Conservation (phyloP, 2,888 invertebrate species). For the Notodonta ziczac region DNA sequence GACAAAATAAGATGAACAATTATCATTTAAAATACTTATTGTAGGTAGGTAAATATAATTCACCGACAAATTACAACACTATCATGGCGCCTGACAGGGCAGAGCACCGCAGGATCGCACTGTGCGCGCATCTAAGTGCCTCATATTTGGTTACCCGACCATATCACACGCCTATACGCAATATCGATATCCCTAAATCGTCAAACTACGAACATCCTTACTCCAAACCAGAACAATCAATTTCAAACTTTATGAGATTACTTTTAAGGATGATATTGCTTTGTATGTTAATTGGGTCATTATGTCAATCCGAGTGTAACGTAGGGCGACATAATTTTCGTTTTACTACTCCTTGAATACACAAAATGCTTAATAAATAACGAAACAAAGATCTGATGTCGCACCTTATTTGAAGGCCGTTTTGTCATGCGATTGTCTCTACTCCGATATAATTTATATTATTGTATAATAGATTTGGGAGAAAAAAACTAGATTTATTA, state of each 20-base stretch:
- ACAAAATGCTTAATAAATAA: conserved; percentile 75
- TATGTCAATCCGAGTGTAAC: conserved; percentile 30
- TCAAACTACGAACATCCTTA: conserved; percentile 50
- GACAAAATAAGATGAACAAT: too few relatives aligned
- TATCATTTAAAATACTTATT: too few relatives aligned
- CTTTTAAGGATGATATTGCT: conserved; percentile 36
- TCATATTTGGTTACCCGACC: conserved; percentile 81
- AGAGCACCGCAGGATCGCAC: conserved; percentile 73
- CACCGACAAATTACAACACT: conserved; percentile 50
- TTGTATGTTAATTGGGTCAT: conserved; percentile 20
- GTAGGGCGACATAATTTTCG: conserved; percentile 73
- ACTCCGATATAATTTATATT: conserved; percentile 43
- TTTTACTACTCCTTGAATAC: conserved; percentile 77
- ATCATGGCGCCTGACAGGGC: conserved; percentile 72
- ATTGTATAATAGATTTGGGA: conserved; percentile 35
- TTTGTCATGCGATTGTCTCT: conserved; percentile 70
- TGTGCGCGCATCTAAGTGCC: conserved; percentile 78
- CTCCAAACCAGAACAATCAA: conserved; percentile 18
- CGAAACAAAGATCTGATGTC: conserved; percentile 73
- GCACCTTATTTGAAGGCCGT: conserved; percentile 73
- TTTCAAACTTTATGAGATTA: conserved; percentile 23
- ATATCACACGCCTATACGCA: conserved; percentile 71
- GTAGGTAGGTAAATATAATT: neutral
- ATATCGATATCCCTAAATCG: conserved; percentile 65
- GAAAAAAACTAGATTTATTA: conserved; percentile 48